Percentiles rank a stretch among this genome's conserved stretches.
Evolutionary conservation across 2,113 vertebrate species (phyloP).

Genomic region (Scomber scombrus): DNA sequence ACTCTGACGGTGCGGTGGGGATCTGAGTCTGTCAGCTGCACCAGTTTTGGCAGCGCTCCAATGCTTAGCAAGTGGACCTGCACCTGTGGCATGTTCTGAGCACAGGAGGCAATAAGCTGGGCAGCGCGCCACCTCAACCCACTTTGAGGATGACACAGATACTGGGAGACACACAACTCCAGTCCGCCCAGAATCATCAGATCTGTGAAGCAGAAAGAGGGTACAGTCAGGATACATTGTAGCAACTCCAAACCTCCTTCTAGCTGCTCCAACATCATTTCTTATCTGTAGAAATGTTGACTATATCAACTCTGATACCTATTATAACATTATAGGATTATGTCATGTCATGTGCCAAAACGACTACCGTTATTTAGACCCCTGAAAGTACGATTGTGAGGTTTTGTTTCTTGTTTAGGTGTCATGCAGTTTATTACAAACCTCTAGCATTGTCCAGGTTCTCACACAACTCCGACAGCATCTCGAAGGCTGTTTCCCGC

Average conservation of each 20-base stretch:
- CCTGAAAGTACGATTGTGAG: too few species aligned
- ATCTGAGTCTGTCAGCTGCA: conserved; percentile 89
- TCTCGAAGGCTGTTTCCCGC: conserved; percentile 87
- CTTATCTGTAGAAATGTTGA: neutral
- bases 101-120: conserved; percentile 89
- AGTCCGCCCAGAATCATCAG: conserved; percentile 92
- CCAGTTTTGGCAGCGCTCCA: conserved; percentile 86
- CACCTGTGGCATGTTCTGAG: conserved; percentile 92
- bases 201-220: conserved; percentile 77
- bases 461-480: conserved; percentile 91
- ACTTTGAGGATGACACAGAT: conserved; percentile 83
- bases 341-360: too few species aligned
- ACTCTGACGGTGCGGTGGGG: conserved; percentile 85
- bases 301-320: neutral
- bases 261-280: neutral
- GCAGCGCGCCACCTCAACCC: conserved; percentile 91
- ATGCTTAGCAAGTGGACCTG: conserved; percentile 88
- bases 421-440: conserved; percentile 56
- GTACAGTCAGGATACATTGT: neutral
- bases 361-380: too few species aligned
- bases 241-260: neutral
- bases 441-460: conserved; percentile 94
- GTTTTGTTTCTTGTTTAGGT: too few species aligned
- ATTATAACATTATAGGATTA: too few species aligned
- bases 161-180: conserved; percentile 87